Percentiles rank a stretch among this genome's conserved stretches.
phyloP scores from a whole-genome alignment of 2,797 vertebrate species.

The Cirrhinus molitorella region DNA sequence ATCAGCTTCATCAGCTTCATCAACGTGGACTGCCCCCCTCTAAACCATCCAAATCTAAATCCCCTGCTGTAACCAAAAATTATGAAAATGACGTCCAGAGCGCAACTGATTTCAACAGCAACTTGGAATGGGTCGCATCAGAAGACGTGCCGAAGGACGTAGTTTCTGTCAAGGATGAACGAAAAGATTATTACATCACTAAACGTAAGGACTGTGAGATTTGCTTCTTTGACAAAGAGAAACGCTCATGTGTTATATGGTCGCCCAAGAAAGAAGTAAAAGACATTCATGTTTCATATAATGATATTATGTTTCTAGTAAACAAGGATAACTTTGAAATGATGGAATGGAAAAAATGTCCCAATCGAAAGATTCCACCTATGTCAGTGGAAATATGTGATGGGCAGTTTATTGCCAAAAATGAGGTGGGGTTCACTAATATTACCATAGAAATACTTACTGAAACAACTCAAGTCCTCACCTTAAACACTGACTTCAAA shows the following conservation, averaged over 20 bases:
- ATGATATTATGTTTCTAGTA: neutral
- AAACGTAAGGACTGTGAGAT: neutral
- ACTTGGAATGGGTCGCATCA: neutral
- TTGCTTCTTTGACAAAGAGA: neutral
- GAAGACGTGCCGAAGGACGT: neutral
- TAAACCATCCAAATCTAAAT: no score
- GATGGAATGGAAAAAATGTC: neutral
- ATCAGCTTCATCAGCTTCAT: no score
- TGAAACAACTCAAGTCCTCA: neutral
- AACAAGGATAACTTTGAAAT: conserved; percentile 11
- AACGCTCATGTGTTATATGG: no score
- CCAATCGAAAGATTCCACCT: neutral
- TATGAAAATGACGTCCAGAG: neutral
- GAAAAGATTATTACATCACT: neutral
- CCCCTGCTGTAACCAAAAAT: no score
- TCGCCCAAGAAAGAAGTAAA: no score
- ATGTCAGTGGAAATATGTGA: neutral
- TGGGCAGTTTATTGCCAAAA: no score
- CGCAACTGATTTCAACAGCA: neutral
- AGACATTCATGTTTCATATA: neutral
- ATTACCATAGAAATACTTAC: no score
- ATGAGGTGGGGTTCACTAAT: no score
- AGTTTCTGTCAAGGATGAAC: neutral
- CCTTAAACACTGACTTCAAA: conserved; percentile 1
- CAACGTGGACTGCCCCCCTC: no score